phyloP scores from a whole-genome alignment of 2,797 vertebrate species.

The Monodelphis domestica region DNA sequence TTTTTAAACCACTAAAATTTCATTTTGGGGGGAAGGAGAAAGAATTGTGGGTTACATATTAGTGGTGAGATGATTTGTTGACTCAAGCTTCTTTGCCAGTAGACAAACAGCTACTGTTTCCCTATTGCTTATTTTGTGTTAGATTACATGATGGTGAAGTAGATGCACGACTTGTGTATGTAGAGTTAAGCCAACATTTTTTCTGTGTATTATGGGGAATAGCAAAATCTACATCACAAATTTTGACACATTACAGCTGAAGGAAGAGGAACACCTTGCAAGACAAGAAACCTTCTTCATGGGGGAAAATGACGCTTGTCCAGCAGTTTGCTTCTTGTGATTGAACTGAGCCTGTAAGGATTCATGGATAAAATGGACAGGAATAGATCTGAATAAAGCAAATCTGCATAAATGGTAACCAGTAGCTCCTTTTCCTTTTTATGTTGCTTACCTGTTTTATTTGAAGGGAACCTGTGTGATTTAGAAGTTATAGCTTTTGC shows the following conservation, averaged over 20 bases:
- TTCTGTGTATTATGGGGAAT: constrained; percentile 90
- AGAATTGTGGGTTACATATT: neutral
- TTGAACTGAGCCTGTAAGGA: constrained; percentile 90
- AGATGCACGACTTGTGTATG: constrained; percentile 87
- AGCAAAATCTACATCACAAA: constrained; percentile 99
- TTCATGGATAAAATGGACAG: constrained; percentile 93
- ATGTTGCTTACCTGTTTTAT: constrained; percentile 97
- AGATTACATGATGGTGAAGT: constrained; percentile 82
- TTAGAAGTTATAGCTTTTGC: constrained; percentile 91
- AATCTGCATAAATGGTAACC: constrained; percentile 95
- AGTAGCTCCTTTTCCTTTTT: constrained; percentile 92
- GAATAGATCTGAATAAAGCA: constrained; percentile 93
- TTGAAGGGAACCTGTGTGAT: constrained; percentile 93
- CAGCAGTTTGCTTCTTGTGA: constrained; percentile 92
- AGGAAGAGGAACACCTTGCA: constrained; percentile 92
- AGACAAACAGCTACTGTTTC: constrained; percentile 82
- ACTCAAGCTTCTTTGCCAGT: constrained; percentile 47
- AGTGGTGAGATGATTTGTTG: neutral
- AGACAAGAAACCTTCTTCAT: constrained; percentile 88
- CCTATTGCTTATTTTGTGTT: constrained; percentile 77
- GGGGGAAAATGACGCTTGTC: constrained; percentile 89
- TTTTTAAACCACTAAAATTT: constrained; percentile 40
- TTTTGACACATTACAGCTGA: constrained; percentile 99
- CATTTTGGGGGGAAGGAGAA: neutral
- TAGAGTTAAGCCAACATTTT: constrained; percentile 88